These are phyloP conservation scores for Momotus momota DNA, from an alignment of 2,797 vertebrate species.

Conservation along the genomic window DNA sequence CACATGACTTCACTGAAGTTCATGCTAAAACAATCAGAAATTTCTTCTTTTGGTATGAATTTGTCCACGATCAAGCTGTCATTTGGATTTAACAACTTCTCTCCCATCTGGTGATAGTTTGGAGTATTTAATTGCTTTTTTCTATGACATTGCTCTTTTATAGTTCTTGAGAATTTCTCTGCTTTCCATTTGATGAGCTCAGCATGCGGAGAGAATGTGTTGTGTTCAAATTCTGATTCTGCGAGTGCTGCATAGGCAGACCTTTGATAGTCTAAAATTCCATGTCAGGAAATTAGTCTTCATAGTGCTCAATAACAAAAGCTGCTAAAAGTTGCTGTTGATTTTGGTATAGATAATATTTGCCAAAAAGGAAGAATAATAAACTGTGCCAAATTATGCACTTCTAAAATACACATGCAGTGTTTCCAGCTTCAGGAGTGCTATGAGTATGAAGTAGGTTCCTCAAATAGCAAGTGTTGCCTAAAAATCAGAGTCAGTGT, in stretches of 20 bases:
- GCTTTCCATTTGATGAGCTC: background rate
- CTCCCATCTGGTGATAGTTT: background rate
- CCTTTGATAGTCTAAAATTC: background rate
- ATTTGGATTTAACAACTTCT: background rate
- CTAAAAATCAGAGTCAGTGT: background rate
- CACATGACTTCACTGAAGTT: background rate
- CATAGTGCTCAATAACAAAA: background rate
- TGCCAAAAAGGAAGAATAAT: background rate
- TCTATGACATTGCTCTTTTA: background rate
- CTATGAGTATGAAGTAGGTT: rapidly evolving
- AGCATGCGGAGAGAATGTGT: background rate
- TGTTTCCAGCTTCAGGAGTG: background rate
- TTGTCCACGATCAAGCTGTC: background rate
- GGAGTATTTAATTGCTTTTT: background rate
- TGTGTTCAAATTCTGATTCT: background rate
- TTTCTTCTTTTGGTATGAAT: background rate
- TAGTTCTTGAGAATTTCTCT: background rate
- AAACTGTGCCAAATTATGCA: background rate
- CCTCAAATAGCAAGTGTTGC: background rate
- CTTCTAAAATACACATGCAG: background rate
- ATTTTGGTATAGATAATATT: background rate
- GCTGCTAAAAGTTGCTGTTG: background rate
- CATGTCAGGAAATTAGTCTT: background rate
- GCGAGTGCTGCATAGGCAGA: background rate
- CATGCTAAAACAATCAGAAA: background rate